Base-by-base conservation (phyloP, 2,113 vertebrate species). In the Microcebus tavaratra region DNA sequence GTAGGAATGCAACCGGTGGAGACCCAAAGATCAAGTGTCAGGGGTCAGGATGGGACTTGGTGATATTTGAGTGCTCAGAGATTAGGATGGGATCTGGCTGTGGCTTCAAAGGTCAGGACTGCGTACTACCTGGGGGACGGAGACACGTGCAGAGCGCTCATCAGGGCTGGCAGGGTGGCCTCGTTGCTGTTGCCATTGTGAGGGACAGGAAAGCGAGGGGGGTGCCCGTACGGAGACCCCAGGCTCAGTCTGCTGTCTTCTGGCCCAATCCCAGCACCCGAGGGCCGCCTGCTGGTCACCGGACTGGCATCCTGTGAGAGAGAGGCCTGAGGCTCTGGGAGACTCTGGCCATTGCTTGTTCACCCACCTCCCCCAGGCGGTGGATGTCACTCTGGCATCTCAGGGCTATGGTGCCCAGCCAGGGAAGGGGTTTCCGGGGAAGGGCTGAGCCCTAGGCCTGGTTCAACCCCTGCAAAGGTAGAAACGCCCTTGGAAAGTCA, bases 131-230 rank as follows among this genome's bases (percentile, higher is more conserved):
- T 99, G 93, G 99, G 98, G 50, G 99, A 97, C 91, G 99, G 97
- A 73, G 99, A 93, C 94, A 99, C 98, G 87, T 98, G 99, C 90
- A 99, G 99, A 59, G 98, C 96, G 2, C 99, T 98, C 99, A 99
- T 99, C 97, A 99, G 99, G 97, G 98, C 98, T 0, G 99, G 98
- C 68, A 99, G 98, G 20, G 93, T 97, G 6, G 98, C 34, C 79
- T 99, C 99, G 0, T 97, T 98, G 96, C 87, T 95, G 95, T 63
- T 93, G 93, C 96, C 95, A 34, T 99, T 98, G 98, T 96, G 98
- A 97, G 98, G 98, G 0, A 88, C 2, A 0, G 99, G 99, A 18
- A 99, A 99, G 91, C 98, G 98, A 2, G 98, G 96, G 0, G 99
- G 99, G 75, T 98, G 99, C 96, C 99, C 99, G 67, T 99, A 99